A percentile compares a stretch with the other conserved stretches of the same genome.
phyloP scores from a whole-genome alignment of 2,113 vertebrate genomes.

The Erpornis zantholeuca region DNA sequence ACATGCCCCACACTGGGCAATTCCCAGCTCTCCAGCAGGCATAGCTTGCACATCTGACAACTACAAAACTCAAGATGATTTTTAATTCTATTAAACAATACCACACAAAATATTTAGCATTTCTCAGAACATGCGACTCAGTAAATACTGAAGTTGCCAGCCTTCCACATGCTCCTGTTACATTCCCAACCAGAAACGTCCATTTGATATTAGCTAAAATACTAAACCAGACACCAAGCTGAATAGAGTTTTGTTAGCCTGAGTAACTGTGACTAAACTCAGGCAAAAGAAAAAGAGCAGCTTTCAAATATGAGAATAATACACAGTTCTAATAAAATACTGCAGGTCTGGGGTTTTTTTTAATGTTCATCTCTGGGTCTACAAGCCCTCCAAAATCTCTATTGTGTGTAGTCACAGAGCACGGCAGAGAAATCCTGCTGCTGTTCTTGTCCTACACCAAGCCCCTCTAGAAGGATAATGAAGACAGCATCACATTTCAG shows the following conservation, averaged over 20 bases:
- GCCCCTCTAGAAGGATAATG: background rate
- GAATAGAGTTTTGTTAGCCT: background rate
- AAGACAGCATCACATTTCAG: conserved; percentile 40
- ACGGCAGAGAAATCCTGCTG: background rate
- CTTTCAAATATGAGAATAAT: background rate
- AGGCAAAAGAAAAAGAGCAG: background rate
- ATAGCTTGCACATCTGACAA: background rate
- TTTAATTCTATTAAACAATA: background rate
- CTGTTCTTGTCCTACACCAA: background rate
- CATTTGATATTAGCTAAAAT: background rate
- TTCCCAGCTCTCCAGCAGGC: background rate
- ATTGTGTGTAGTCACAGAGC: background rate
- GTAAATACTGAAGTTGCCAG: background rate
- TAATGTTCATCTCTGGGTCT: background rate
- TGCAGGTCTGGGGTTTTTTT: background rate
- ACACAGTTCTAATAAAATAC: background rate
- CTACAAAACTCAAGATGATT: background rate
- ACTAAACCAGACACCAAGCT: background rate
- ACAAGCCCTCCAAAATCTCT: background rate
- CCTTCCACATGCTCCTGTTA: background rate
- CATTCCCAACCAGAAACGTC: background rate
- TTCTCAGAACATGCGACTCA: background rate
- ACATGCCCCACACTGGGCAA: background rate
- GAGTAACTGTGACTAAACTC: background rate
- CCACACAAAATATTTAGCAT: background rate